Percentiles rank a stretch among this genome's conserved stretches.
Evolutionary conservation across 2,113 vertebrate species (phyloP).

Genomic region (Merops nubicus): DNA sequence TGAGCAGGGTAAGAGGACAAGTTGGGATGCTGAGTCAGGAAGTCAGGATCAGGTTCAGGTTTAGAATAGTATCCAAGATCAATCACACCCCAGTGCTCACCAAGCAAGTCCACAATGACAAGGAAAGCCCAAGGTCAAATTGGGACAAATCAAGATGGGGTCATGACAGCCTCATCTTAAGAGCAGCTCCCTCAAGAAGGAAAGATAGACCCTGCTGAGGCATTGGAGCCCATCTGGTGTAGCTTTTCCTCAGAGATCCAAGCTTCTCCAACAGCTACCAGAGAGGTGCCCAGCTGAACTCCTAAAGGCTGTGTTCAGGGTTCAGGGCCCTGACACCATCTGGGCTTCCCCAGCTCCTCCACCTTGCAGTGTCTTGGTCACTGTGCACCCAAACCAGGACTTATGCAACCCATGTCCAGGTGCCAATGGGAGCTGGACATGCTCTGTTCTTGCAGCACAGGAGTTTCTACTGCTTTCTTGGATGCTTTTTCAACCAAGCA

Average conservation of each 20-base stretch:
- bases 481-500: background rate
- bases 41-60: background rate
- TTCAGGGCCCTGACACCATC: background rate
- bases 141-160: background rate
- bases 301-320: accelerated
- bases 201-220: background rate
- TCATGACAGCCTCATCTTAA: background rate
- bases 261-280: background rate
- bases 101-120: background rate
- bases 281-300: background rate
- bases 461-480: background rate
- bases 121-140: background rate
- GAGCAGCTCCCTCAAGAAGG: background rate
- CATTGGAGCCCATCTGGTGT: background rate
- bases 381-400: background rate
- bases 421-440: background rate
- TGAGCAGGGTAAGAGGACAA: background rate
- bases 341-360: too few relatives aligned
- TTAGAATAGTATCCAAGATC: background rate
- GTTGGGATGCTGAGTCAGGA: background rate
- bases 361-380: background rate
- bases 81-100: background rate
- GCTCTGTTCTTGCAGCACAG: background rate
- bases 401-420: background rate
- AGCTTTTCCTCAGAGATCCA: background rate